Percentiles rank a stretch among this genome's conserved stretches.
phyloP scores from a whole-genome alignment of 2,888 invertebrate species.

The Vanessa cardui region DNA sequence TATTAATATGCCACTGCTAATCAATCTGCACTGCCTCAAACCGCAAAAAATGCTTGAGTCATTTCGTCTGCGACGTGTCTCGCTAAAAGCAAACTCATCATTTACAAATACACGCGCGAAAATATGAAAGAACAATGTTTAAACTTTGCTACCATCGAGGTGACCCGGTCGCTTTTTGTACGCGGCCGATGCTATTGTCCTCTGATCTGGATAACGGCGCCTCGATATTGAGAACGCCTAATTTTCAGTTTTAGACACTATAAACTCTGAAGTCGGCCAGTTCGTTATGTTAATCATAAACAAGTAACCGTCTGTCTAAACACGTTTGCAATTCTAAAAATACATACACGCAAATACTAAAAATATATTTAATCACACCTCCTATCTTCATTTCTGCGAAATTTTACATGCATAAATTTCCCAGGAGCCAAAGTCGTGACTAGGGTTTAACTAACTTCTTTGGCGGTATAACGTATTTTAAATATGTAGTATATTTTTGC shows the following conservation, averaged over 20 bases:
- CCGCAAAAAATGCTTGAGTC: constrained; percentile 30
- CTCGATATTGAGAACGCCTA: constrained; percentile 44
- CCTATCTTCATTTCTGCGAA: constrained; percentile 54
- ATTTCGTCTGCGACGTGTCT: constrained; percentile 21
- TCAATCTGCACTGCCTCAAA: constrained; percentile 23
- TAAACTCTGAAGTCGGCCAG: constrained; percentile 15
- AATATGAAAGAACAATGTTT: constrained; percentile 21
- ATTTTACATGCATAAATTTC: constrained; percentile 51
- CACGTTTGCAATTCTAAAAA: neutral
- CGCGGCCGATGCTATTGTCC: constrained; percentile 38
- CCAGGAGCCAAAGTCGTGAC: constrained; percentile 62
- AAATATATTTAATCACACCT: constrained; percentile 43
- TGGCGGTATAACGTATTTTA: constrained; percentile 51
- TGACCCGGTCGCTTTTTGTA: constrained; percentile 66
- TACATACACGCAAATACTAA: constrained; percentile 12
- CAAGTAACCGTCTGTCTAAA: no score
- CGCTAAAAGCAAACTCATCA: constrained; percentile 15
- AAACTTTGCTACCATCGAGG: constrained; percentile 53
- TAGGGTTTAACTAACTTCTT: constrained; percentile 56
- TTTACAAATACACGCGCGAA: constrained; percentile 14
- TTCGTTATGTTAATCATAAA: neutral
- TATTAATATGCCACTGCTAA: constrained; percentile 41
- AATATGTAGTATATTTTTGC: constrained; percentile 58
- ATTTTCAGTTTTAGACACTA: constrained; percentile 23
- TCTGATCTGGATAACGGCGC: constrained; percentile 46